Percentiles rank a stretch among this genome's conserved stretches.
Evolutionary conservation across 2,888 invertebrate genomes (phyloP).

Genomic region (Diaprepes abbreviatus): DNA sequence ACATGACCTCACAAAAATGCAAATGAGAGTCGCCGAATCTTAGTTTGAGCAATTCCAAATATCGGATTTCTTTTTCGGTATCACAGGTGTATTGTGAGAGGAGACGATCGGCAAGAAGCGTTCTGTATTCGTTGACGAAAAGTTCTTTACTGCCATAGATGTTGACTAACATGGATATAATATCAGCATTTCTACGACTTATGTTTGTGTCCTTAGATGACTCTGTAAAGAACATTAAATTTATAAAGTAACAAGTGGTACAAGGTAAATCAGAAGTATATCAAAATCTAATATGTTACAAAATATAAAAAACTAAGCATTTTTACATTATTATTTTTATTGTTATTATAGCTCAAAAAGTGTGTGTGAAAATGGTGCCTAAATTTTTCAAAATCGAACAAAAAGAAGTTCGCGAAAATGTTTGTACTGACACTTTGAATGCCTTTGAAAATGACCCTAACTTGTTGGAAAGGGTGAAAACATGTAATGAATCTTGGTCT

Average conservation of each 20-base stretch:
- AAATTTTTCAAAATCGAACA: no score
- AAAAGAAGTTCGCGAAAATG: no score
- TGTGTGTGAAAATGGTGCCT: no score
- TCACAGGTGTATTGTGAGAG: slow-evolving; percentile 88
- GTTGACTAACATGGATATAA: slow-evolving; percentile 98
- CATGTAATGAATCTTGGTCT: no score
- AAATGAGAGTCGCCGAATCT: slow-evolving; percentile 96
- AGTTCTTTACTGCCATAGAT: slow-evolving; percentile 98
- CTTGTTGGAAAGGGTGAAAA: no score
- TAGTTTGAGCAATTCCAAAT: slow-evolving; percentile 92
- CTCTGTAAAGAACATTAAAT: slow-evolving; percentile 22
- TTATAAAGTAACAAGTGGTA: not conserved
- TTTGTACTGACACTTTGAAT: no score
- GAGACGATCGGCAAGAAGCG: slow-evolving; percentile 90
- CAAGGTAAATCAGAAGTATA: slow-evolving; percentile 65
- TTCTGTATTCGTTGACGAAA: slow-evolving; percentile 98
- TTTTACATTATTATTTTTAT: no score
- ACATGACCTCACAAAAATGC: slow-evolving; percentile 91
- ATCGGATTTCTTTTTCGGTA: slow-evolving; percentile 91
- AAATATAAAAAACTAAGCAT: no score
- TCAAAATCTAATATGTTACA: no score
- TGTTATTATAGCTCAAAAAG: no score
- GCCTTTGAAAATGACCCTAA: no score
- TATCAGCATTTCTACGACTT: slow-evolving; percentile 81
- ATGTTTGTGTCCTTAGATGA: slow-evolving; percentile 68